A percentile compares a stretch with the other conserved stretches of the same genome.
Evolutionary conservation across 2,888 invertebrate genomes (phyloP).

Genomic region (Empis stercorea): DNA sequence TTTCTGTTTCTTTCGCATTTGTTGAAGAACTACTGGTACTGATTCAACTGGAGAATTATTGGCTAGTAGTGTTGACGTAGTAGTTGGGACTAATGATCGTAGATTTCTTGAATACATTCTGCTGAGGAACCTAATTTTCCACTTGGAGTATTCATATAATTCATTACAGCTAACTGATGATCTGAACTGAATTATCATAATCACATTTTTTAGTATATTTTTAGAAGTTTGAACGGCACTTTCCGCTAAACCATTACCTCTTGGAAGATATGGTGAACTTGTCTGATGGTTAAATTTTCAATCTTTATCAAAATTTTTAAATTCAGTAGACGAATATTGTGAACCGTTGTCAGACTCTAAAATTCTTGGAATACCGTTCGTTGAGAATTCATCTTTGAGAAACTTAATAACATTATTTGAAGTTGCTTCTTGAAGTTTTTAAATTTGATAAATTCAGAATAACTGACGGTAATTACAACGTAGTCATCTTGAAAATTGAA

Average conservation of each 20-base stretch:
- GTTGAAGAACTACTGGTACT: no score
- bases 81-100: not conserved
- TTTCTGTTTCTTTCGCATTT: no score
- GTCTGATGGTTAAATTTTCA: conserved; percentile 13
- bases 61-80: no score
- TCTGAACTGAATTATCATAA: conserved; percentile 4
- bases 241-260: conserved; percentile 4
- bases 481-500: conserved; percentile 5
- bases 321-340: conserved; percentile 13
- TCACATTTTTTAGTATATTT: conserved; percentile 2
- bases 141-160: conserved; percentile 3
- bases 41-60: no score
- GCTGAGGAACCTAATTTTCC: conserved; percentile 2
- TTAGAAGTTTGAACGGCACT: conserved; percentile 4
- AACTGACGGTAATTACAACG: conserved; percentile 4
- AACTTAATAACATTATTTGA: conserved; percentile 2
- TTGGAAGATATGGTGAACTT: conserved; percentile 5
- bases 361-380: conserved; percentile 10
- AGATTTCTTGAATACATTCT: conserved; percentile 3
- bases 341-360: conserved; percentile 15
- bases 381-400: conserved; percentile 2
- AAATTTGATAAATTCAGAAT: conserved; percentile 5
- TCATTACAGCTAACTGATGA: conserved; percentile 1
- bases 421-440: not conserved
- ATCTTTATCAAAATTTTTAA: conserved; percentile 14